Percentiles rank a stretch among this genome's conserved stretches.
phyloP scores from a whole-genome alignment of 2,113 vertebrate species.

The Seriola aureovittata region DNA sequence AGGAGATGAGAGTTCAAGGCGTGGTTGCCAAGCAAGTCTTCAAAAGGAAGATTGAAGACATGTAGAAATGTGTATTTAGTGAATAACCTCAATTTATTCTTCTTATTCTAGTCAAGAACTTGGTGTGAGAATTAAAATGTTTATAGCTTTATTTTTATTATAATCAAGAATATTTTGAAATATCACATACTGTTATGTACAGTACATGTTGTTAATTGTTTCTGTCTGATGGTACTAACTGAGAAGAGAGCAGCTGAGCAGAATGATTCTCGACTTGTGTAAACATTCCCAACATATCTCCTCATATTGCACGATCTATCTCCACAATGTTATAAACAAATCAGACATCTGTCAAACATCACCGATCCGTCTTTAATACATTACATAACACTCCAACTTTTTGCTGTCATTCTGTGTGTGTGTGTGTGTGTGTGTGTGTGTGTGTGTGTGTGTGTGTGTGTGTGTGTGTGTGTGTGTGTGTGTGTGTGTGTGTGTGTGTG shows the following conservation, averaged over 20 bases:
- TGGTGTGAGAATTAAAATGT: conserved; percentile 19
- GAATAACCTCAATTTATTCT: conserved; percentile 14
- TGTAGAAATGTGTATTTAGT: background rate
- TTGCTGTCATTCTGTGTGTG: background rate
- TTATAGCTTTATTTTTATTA: conserved; percentile 48
- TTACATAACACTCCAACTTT: background rate
- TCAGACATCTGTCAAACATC: background rate
- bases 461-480: no score
- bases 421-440: no score
- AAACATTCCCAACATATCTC: conserved; percentile 56
- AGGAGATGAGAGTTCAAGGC: conserved; percentile 91
- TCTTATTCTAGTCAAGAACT: background rate
- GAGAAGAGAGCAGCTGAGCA: conserved; percentile 22
- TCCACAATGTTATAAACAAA: conserved; percentile 53
- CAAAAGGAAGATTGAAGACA: conserved; percentile 86
- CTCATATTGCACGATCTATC: conserved; percentile 42
- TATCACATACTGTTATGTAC: conserved; percentile 5
- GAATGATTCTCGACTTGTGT: conserved; percentile 13
- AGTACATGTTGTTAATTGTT: background rate
- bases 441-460: background rate
- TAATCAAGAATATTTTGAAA: conserved; percentile 29
- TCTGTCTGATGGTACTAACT: conserved; percentile 27
- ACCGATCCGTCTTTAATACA: conserved; percentile 19
- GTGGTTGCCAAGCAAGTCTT: conserved; percentile 91
- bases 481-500: background rate